Conservation (phyloP, 2,797 vertebrate species). For the Catostomus latipinnis region DNA sequence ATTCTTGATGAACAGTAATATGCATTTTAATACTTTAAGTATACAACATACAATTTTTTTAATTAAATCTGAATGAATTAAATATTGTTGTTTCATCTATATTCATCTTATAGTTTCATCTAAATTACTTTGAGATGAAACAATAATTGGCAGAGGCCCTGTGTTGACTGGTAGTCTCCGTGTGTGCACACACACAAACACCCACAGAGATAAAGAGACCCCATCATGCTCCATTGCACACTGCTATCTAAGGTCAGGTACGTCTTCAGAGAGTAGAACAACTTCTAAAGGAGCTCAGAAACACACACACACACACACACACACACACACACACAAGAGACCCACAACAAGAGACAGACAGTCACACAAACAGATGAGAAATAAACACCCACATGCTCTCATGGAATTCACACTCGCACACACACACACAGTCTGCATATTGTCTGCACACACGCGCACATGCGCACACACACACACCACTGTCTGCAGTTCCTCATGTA, state of each 20-base stretch:
- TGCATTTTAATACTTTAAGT: neutral
- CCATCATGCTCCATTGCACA: too few relatives aligned
- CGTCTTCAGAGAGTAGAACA: too few relatives aligned
- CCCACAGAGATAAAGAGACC: too few relatives aligned
- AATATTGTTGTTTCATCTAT: neutral
- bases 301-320: constrained; percentile 4
- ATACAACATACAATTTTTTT: neutral
- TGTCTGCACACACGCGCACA: too few relatives aligned
- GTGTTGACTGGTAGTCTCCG: too few relatives aligned
- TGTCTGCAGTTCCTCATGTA: constrained; percentile 48
- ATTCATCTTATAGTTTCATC: neutral
- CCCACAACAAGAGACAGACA: constrained; percentile 6
- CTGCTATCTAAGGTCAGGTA: too few relatives aligned
- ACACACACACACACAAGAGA: neutral
- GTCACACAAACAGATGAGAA: constrained; percentile 19
- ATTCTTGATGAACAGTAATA: neutral
- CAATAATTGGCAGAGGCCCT: neutral
- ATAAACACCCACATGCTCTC: constrained; percentile 18
- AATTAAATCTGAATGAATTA: neutral
- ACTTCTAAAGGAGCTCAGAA: neutral
- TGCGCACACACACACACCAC: constrained; percentile 8
- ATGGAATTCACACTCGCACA: neutral
- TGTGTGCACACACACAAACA: too few relatives aligned
- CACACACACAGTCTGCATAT: too few relatives aligned
- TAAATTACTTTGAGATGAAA: neutral